A percentile compares a stretch with the other conserved stretches of the same genome.
phyloP scores from a whole-genome alignment of 2,113 vertebrate species.

The Hypomesus transpacificus region DNA sequence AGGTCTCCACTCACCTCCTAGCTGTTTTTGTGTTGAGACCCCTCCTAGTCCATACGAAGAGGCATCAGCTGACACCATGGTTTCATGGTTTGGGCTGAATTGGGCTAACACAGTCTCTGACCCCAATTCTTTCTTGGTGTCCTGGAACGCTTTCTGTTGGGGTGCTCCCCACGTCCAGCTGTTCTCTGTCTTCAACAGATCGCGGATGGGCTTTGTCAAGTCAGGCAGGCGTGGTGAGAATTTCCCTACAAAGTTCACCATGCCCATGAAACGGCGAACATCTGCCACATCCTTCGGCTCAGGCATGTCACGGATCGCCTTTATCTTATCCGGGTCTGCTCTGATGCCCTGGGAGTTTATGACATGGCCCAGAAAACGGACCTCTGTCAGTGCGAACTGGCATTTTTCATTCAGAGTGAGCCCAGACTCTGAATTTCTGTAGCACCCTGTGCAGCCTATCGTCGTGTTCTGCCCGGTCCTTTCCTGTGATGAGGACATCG shows the following conservation, averaged over 20 bases:
- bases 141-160: constrained; percentile 8
- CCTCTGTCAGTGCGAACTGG: constrained; percentile 11
- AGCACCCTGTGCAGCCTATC: constrained; percentile 24
- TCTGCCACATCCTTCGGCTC: neutral
- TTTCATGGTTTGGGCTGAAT: constrained; percentile 6
- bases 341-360: neutral
- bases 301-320: constrained; percentile 19
- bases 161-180: constrained; percentile 11
- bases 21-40: constrained; percentile 18
- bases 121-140: neutral
- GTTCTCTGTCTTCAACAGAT: neutral
- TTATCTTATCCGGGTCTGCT: constrained; percentile 20
- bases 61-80: constrained; percentile 19
- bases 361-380: no score
- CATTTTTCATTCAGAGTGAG: constrained; percentile 27
- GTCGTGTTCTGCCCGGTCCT: constrained; percentile 18
- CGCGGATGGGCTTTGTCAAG: constrained; percentile 23
- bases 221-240: constrained; percentile 16
- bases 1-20: constrained; percentile 23
- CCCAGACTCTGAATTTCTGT: constrained; percentile 1
- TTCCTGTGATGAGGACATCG: constrained; percentile 1
- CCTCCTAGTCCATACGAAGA: constrained; percentile 20
- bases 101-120: constrained; percentile 10
- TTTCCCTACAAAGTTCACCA: constrained; percentile 27
- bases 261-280: constrained; percentile 11